These are phyloP conservation scores for Apoda limacodes DNA, from an alignment of 2,888 invertebrate genomes.

Conservation along the genomic window DNA sequence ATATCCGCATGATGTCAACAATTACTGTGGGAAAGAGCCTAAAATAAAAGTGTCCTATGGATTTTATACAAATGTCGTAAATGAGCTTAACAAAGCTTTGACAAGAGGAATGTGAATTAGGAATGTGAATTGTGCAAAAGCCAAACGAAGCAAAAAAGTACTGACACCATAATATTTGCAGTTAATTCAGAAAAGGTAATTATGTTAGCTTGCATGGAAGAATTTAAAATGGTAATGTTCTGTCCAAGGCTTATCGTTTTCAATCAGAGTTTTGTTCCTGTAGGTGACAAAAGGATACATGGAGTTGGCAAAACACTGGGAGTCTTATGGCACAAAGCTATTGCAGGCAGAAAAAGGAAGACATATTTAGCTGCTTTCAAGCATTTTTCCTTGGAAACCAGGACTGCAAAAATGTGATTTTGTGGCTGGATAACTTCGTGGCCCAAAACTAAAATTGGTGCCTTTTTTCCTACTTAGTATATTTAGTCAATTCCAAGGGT, in stretches of 20 bases:
- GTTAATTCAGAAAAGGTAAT: slow-evolving; percentile 21
- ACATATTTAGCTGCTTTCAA: slow-evolving; percentile 22
- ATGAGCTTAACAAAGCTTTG: too few species aligned
- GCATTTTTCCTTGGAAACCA: slow-evolving; percentile 20
- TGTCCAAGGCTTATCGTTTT: slow-evolving; percentile 14
- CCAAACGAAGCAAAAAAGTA: slow-evolving; percentile 7
- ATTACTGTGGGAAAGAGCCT: too few species aligned
- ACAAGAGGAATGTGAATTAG: slow-evolving; percentile 6
- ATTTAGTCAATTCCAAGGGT: slow-evolving; percentile 11
- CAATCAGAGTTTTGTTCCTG: slow-evolving; percentile 11
- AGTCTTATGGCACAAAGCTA: slow-evolving; percentile 25
- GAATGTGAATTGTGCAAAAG: slow-evolving; percentile 10
- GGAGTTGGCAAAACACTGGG: too few species aligned
- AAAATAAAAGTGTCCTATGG: too few species aligned
- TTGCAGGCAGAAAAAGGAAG: slow-evolving; percentile 26
- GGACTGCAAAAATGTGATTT: slow-evolving; percentile 16
- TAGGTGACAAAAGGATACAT: slow-evolving; percentile 9
- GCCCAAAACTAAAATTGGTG: slow-evolving; percentile 8
- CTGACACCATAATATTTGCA: slow-evolving; percentile 9
- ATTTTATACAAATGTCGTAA: too few species aligned
- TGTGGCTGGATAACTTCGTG: slow-evolving; percentile 9
- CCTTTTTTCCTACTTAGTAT: too few species aligned
- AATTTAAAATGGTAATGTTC: slow-evolving; percentile 22
- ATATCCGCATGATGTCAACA: too few species aligned
- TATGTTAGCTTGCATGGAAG: too few species aligned